These are phyloP conservation scores for Hypocryptadius cinnamomeus DNA, from an alignment of 2,113 vertebrate genomes.

Conservation along the genomic window DNA sequence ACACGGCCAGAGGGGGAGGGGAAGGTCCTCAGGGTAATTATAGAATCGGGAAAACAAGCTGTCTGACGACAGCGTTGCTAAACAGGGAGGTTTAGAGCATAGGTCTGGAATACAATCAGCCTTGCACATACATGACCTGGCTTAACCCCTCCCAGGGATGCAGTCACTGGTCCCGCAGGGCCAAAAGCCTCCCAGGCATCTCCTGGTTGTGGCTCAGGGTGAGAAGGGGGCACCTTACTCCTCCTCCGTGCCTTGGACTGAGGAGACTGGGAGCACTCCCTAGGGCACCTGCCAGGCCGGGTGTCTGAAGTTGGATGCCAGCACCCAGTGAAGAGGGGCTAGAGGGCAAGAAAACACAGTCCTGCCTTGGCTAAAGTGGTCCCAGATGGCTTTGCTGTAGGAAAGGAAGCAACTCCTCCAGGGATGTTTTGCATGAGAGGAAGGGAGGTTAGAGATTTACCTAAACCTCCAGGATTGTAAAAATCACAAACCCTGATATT, in stretches of 20 bases:
- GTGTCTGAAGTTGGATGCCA: neutral
- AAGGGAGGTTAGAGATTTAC: neutral
- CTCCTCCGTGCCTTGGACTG: accelerated
- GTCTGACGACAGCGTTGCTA: conserved; percentile 59
- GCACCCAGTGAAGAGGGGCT: neutral
- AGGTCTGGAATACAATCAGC: conserved; percentile 61
- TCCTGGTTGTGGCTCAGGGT: neutral
- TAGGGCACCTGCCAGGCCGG: neutral
- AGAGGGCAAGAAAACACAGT: neutral
- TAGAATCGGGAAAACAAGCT: conserved; percentile 63
- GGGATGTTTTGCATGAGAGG: neutral
- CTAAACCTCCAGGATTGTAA: neutral
- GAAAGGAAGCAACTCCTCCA: neutral
- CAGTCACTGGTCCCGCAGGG: neutral
- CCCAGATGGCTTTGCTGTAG: neutral
- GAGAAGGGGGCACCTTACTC: neutral
- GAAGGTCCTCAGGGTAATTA: conserved; percentile 50
- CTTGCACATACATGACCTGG: conserved; percentile 25
- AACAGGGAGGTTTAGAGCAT: conserved; percentile 60
- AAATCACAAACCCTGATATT: neutral
- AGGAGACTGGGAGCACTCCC: neutral
- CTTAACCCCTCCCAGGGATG: conserved; percentile 45
- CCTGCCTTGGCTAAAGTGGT: neutral
- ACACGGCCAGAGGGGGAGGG: neutral
- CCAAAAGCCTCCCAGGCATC: neutral